Evolutionary conservation across 1,140 invertebrate genomes (phyloP), one percentile per base, ranked within the genome.

Genomic region (Rhynchophorus ferrugineus): DNA sequence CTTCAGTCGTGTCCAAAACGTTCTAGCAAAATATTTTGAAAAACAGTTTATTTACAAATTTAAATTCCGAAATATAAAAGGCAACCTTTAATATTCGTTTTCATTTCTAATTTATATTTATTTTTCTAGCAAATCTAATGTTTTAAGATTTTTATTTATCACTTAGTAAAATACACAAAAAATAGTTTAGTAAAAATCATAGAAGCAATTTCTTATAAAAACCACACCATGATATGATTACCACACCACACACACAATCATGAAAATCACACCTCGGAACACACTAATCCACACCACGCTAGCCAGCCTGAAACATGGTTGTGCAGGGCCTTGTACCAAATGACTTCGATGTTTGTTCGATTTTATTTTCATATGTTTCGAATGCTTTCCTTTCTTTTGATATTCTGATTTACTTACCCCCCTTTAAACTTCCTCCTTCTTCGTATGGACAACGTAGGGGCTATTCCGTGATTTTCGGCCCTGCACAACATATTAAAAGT

Each of bases 391-490:
- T 17, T 14, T 33, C 16, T 57, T 29, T 45, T 43, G 38, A 14
- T 42, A 14, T 13, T 36, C 34, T 9, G 37, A 36, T 19, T 38
- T 38, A 64, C 62, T 64, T 55, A 69, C 68, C 68, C 66, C 44
- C 59, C 56, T 54, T 60, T 60, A 53, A 67, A 66, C 58, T 61
- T 64, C 47, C 68, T 61, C 42, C 68, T 59, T 54, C 68, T 63
- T 48, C 68, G 58, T 46, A 69, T 64, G 50, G 68, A 67, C 57
- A 69, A 59, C 42, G 65, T 68, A n/a, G 68, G 61, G 35, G 65
- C 62, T 5, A 58, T 54, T 41, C 62, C 62, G 49, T 65, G 65
- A 58, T 66, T 64, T 65, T 69, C 68, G 61, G 66, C 68, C 68
- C 68, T 69, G 66, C 65, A 69, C 65, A 69, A 65, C 59, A 63